Evolutionary conservation across 2,113 vertebrate genomes (phyloP), one percentile per base, ranked within the genome.

Genomic region (Suncus etruscus): DNA sequence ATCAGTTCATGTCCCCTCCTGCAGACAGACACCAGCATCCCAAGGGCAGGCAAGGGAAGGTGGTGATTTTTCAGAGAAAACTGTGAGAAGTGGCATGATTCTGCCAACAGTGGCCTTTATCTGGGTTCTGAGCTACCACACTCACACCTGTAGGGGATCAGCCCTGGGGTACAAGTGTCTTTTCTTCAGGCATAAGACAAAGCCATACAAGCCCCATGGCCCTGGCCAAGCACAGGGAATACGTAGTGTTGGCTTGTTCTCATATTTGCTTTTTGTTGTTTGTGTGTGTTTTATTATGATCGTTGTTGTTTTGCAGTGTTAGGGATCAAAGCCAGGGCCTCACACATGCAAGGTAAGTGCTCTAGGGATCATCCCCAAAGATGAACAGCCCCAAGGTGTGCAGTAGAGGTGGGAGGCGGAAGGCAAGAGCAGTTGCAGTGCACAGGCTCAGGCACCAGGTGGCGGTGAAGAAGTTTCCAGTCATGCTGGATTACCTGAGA

Each of bases 401-500:
- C 1, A 18, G n/a, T 32, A 58, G 51, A 72, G 29, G 72, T 29
- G 47, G 16, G 31, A 68, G 24, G 65, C 39, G 69, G 31, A 27
- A 47, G 66, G 51, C 94, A 91, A 93, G 73, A 24, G 4, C 63
- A 22, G 29, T 86, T n/a, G 92, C 48, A 50, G 80, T 50, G 68
- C 39, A 45, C 20, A n/a, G 39, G 58, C 77, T 81, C 74, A 54
- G 90, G 72, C 50, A 1, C 58, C 65, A 93, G 91, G 81, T 87
- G 91, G 94, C 94, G 89, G 84, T 73, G 27, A 6, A 76, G 29
- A 65, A 32, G 85, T 65, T 51, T 73, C 93, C 31, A 81, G 87
- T 86, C 94, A 91, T 88, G 96, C 94, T 87, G 39, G 1, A 69
- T 98, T 99, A 99, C 98, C 98, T 99, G 98, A 96, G 91, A 98